Conservation (phyloP, 2,888 invertebrate species). For the Xestoiulus laeticollis region DNA sequence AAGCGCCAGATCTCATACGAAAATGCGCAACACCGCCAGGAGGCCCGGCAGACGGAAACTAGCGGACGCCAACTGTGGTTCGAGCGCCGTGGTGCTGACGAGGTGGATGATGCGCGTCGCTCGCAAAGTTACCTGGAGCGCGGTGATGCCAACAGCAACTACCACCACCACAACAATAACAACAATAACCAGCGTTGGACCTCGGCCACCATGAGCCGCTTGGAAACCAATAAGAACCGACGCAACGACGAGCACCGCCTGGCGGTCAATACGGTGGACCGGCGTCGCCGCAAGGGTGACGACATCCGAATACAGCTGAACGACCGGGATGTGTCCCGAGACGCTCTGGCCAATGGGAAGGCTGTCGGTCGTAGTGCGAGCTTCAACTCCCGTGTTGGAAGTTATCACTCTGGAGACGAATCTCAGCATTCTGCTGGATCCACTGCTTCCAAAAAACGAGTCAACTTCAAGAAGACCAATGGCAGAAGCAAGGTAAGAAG, state of each 20-base stretch:
- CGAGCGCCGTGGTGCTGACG: slow-evolving; percentile 49
- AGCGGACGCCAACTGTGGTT: slow-evolving; percentile 53
- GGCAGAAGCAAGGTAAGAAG: slow-evolving; percentile 45
- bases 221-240: slow-evolving; percentile 55
- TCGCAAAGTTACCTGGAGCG: neutral
- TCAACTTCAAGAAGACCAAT: slow-evolving; percentile 55
- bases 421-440: slow-evolving; percentile 54
- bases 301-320: slow-evolving; percentile 50
- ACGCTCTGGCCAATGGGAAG: neutral
- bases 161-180: slow-evolving; percentile 23
- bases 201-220: slow-evolving; percentile 55
- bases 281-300: slow-evolving; percentile 42
- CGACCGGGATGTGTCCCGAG: slow-evolving; percentile 48
- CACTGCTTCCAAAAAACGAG: slow-evolving; percentile 53
- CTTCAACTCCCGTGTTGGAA: slow-evolving; percentile 50
- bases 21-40: slow-evolving; percentile 52
- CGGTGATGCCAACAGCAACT: neutral
- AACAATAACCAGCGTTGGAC: slow-evolving; percentile 52
- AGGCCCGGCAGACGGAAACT: neutral
- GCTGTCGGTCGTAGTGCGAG: slow-evolving; percentile 47
- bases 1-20: slow-evolving; percentile 55
- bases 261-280: slow-evolving; percentile 52
- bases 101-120: slow-evolving; percentile 49
- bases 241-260: slow-evolving; percentile 48
- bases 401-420: slow-evolving; percentile 55